A percentile compares a stretch with the other conserved stretches of the same genome.
These are phyloP conservation scores for Drosophila biarmipes DNA, from an alignment of 1,140 invertebrate species.

Conservation along the genomic window DNA sequence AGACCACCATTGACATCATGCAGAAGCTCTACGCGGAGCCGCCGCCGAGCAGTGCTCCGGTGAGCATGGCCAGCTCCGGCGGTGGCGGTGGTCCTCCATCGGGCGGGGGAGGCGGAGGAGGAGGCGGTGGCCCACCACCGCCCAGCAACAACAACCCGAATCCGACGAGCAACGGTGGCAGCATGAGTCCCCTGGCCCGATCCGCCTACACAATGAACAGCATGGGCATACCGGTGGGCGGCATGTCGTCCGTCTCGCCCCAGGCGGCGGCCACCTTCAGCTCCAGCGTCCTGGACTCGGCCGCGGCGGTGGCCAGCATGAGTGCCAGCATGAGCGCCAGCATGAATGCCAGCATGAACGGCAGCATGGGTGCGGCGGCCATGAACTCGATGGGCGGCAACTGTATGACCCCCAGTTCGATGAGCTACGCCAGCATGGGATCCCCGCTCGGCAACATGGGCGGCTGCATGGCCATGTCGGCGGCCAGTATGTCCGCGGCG, in stretches of 20 bases:
- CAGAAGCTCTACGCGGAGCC: conserved; percentile 86
- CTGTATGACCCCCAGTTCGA: conserved; percentile 88
- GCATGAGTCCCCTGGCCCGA: conserved; percentile 88
- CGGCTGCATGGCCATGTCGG: conserved; percentile 87
- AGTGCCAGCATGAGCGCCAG: conserved; percentile 85
- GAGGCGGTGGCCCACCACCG: conserved; percentile 54
- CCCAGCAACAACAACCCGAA: conserved; percentile 62
- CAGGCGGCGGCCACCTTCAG: conserved; percentile 87
- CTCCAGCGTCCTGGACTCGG: conserved; percentile 87
- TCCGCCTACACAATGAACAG: conserved; percentile 91
- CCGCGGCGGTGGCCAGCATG: conserved; percentile 87
- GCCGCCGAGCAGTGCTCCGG: conserved; percentile 78
- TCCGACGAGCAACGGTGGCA: conserved; percentile 78
- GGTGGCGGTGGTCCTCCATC: conserved; percentile 66
- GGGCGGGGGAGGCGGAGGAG: conserved; percentile 49
- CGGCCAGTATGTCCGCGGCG: conserved; percentile 85
- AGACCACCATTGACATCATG: conserved; percentile 84
- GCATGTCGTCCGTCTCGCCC: conserved; percentile 88
- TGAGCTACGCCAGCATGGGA: conserved; percentile 88
- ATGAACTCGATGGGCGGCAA: conserved; percentile 87
- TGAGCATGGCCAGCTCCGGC: conserved; percentile 79
- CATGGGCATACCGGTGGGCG: conserved; percentile 90
- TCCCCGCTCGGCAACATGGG: conserved; percentile 91
- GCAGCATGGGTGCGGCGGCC: conserved; percentile 86
- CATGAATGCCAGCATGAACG: conserved; percentile 83